phyloP scores from a whole-genome alignment of 2,113 vertebrate genomes.

The Motacilla tschutschensis region DNA sequence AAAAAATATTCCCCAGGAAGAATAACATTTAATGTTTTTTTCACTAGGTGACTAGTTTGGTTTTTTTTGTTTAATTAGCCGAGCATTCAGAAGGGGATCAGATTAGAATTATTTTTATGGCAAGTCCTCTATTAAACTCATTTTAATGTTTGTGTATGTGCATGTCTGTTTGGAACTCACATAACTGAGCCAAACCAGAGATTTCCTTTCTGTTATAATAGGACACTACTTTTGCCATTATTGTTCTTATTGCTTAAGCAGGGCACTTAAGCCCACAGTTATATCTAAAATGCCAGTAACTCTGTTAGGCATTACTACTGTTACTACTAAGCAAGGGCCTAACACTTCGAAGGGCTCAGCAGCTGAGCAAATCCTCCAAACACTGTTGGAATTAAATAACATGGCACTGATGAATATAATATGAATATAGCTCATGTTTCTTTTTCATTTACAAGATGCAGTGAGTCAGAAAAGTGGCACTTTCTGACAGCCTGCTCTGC shows the following conservation, averaged over 20 bases:
- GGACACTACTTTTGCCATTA: background rate
- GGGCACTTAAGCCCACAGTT: background rate
- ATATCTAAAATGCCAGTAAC: background rate
- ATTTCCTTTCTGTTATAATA: background rate
- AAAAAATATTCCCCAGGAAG: background rate
- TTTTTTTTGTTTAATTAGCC: background rate
- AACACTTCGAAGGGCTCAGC: background rate
- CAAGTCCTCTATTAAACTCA: background rate
- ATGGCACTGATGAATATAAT: background rate
- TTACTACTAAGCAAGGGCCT: background rate
- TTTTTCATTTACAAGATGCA: conserved; percentile 12
- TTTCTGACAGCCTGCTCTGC: conserved; percentile 33
- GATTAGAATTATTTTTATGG: background rate
- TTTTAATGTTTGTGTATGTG: background rate
- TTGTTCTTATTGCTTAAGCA: background rate
- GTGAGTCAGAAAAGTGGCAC: conserved; percentile 38
- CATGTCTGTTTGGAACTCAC: background rate
- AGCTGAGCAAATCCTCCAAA: conserved; percentile 3
- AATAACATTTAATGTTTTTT: background rate
- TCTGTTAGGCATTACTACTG: background rate
- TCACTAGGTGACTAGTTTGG: background rate
- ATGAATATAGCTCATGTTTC: background rate
- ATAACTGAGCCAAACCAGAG: background rate
- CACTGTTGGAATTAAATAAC: background rate
- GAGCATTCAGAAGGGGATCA: background rate